Evolutionary conservation across 2,888 invertebrate species (phyloP).

Genomic region (Vanessa cardui): DNA sequence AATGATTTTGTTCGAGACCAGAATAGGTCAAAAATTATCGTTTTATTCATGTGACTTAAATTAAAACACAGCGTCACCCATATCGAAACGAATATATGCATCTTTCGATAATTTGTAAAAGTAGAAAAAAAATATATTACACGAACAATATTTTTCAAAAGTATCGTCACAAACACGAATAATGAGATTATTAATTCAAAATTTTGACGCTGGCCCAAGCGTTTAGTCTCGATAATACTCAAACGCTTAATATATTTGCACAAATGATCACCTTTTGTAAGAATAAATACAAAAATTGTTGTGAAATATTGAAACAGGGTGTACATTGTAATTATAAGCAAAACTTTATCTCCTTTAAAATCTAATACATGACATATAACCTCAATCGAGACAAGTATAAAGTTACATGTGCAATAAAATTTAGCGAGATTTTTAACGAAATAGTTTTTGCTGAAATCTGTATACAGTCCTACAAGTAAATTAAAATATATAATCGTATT

Average conservation of each 20-base stretch:
- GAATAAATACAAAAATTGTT: background rate
- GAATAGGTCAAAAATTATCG: conserved; percentile 25
- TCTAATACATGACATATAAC: background rate
- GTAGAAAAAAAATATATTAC: background rate
- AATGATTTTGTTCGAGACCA: conserved; percentile 24
- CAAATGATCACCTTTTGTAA: conserved; percentile 11
- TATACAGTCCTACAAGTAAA: conserved; percentile 6
- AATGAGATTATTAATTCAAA: background rate
- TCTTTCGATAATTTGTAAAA: too few relatives aligned
- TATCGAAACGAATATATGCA: background rate
- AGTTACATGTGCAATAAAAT: background rate
- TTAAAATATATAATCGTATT: conserved; percentile 5
- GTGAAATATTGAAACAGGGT: background rate
- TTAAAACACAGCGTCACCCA: background rate
- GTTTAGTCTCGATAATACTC: background rate
- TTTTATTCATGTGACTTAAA: conserved; percentile 13
- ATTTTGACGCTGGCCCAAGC: background rate
- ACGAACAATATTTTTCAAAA: background rate
- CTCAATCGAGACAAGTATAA: background rate
- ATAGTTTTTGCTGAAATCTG: background rate
- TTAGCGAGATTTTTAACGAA: background rate
- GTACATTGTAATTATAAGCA: background rate
- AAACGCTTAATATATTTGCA: background rate
- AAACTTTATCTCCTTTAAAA: background rate
- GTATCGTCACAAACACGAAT: background rate